Evolutionary conservation across 2,113 vertebrate species (phyloP).

Genomic region (Charina bottae): DNA sequence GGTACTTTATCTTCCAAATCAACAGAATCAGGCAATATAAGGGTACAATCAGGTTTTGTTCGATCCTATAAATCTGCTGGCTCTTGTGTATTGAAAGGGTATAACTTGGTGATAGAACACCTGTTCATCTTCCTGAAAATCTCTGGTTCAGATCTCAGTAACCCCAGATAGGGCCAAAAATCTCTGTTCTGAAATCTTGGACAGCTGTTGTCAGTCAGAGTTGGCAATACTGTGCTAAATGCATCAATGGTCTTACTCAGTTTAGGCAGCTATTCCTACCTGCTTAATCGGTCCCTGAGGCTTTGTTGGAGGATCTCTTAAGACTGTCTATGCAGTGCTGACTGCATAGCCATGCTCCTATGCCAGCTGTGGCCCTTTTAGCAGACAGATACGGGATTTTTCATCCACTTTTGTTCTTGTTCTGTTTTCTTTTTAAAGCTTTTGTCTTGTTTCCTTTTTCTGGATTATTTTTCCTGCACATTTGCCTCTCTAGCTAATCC

Average conservation of each 20-base stretch:
- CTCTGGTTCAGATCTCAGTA: not conserved
- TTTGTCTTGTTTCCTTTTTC: not conserved
- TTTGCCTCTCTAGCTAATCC: not conserved
- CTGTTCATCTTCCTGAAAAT: not conserved
- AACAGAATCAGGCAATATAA: not conserved
- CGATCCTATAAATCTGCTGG: not conserved
- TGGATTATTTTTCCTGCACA: not conserved
- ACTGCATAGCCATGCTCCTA: not conserved
- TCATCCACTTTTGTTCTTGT: not conserved
- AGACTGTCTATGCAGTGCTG: not conserved
- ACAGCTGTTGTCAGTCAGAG: not conserved
- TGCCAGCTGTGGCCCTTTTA: not conserved
- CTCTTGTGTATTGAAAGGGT: not conserved
- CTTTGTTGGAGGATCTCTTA: not conserved
- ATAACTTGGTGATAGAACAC: not conserved
- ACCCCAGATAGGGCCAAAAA: not conserved
- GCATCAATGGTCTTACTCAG: not conserved
- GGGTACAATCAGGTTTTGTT: not conserved
- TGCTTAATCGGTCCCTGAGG: not conserved
- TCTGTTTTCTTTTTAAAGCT: not conserved
- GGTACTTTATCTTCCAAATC: not conserved
- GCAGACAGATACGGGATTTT: not conserved
- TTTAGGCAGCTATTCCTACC: not conserved
- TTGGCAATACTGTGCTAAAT: not conserved
- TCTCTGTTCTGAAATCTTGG: not conserved